These are phyloP conservation scores for Nannospalax galili DNA, from an alignment of 2,113 vertebrate species.

Conservation along the genomic window DNA sequence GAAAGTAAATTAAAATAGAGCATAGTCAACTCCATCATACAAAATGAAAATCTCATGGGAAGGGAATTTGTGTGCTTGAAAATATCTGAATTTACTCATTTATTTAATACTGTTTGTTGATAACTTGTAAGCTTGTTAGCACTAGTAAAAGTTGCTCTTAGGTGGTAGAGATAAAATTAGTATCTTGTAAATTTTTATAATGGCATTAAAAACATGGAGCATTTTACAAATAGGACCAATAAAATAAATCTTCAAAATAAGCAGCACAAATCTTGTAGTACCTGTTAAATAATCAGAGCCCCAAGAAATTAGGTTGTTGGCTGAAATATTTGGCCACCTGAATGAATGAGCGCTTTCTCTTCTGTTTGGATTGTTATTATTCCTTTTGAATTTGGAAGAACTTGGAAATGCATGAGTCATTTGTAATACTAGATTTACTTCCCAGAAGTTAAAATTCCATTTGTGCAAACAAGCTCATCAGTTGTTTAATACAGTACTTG, in stretches of 20 bases:
- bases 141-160: not conserved
- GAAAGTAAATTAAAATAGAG: not conserved
- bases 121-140: not conserved
- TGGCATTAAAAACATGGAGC: not conserved
- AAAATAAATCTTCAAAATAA: not conserved
- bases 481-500: slow-evolving; percentile 47
- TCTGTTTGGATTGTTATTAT: fast-evolving
- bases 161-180: not conserved
- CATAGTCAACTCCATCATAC: not conserved
- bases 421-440: slow-evolving; percentile 65
- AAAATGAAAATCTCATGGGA: not conserved
- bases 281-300: not conserved
- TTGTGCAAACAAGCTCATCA: slow-evolving; percentile 72
- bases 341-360: not conserved
- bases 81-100: not conserved
- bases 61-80: not conserved
- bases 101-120: not conserved
- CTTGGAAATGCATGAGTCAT: slow-evolving; percentile 55
- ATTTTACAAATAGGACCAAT: not conserved
- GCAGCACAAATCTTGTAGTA: not conserved
- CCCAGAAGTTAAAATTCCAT: slow-evolving; percentile 75
- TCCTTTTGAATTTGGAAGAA: not conserved
- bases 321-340: not conserved
- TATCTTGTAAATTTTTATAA: not conserved
- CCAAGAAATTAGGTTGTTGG: not conserved